These are phyloP conservation scores for Monodelphis domestica DNA, from an alignment of 2,797 vertebrate genomes.

Conservation along the genomic window DNA sequence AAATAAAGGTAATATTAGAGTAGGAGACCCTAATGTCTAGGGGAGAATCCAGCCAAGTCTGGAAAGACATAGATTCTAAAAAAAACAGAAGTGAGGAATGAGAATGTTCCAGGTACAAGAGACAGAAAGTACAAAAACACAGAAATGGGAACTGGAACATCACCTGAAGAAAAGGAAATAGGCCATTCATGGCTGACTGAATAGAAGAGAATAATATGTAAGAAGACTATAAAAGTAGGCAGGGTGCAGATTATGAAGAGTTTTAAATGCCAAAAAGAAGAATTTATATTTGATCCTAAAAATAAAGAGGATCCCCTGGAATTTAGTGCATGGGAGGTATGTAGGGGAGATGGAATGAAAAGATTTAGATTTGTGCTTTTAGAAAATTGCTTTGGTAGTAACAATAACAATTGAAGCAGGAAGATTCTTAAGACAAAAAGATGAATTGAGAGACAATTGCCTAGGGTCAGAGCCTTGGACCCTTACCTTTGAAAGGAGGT, in stretches of 20 bases:
- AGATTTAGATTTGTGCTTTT: background rate
- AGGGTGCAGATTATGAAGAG: background rate
- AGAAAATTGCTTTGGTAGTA: background rate
- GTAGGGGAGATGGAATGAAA: background rate
- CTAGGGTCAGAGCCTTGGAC: background rate
- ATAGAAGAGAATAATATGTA: background rate
- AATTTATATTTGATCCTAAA: background rate
- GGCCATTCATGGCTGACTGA: background rate
- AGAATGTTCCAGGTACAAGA: background rate
- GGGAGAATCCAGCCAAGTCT: background rate
- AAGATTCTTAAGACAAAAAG: background rate
- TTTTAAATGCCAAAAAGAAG: background rate
- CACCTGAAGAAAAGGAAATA: background rate
- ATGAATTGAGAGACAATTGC: background rate
- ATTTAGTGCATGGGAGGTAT: background rate
- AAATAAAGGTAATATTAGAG: background rate
- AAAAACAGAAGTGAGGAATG: background rate
- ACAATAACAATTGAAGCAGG: too few relatives aligned
- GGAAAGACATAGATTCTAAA: background rate
- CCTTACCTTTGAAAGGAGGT: background rate
- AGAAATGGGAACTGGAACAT: background rate
- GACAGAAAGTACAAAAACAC: background rate
- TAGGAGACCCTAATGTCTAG: background rate
- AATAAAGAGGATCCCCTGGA: background rate
- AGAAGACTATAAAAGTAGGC: background rate